Conservation (phyloP, 2,113 vertebrate genomes). For the Salvator merianae region DNA sequence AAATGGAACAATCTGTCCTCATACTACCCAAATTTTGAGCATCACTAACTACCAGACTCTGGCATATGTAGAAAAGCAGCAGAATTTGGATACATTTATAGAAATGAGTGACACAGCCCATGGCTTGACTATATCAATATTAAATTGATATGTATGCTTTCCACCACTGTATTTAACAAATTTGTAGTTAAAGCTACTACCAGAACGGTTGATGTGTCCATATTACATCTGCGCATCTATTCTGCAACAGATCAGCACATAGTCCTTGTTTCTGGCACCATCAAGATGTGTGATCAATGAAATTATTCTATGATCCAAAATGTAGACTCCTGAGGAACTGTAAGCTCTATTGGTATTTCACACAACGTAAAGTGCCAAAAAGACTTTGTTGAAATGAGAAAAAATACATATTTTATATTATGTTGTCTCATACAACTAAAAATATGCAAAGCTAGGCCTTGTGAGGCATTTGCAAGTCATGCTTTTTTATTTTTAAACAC, state of each 20-base stretch:
- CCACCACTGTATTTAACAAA: background rate
- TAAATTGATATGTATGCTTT: background rate
- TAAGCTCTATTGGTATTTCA: background rate
- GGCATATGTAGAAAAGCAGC: background rate
- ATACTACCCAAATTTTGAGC: background rate
- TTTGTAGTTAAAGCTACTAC: background rate
- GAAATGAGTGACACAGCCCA: background rate
- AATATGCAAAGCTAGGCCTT: background rate
- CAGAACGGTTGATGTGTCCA: too few relatives aligned
- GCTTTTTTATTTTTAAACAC: background rate
- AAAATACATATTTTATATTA: background rate
- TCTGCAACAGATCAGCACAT: background rate
- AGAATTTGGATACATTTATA: background rate
- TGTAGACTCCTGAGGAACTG: background rate
- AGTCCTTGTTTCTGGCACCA: background rate
- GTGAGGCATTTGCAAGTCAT: background rate
- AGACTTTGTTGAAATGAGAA: background rate
- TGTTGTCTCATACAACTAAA: background rate
- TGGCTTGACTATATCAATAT: background rate
- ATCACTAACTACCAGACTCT: too few relatives aligned
- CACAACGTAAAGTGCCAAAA: background rate
- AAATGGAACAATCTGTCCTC: background rate
- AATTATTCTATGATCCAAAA: background rate
- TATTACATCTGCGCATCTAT: background rate
- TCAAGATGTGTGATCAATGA: background rate